These are phyloP conservation scores for Ommatoiulus sabulosus DNA, from an alignment of 2,888 invertebrate species.

Conservation along the genomic window DNA sequence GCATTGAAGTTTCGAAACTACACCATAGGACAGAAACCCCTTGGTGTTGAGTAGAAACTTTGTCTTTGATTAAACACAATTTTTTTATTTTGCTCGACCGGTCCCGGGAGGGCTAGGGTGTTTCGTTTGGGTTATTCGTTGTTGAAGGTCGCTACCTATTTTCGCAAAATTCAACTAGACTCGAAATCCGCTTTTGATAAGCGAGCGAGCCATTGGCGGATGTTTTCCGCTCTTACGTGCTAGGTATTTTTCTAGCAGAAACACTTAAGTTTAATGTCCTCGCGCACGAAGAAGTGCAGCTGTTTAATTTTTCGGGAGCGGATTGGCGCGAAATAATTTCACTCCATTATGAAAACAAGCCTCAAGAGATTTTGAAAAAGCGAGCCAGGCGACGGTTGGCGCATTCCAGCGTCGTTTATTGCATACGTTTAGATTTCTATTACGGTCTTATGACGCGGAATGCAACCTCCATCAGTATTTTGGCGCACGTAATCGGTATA, in stretches of 20 bases:
- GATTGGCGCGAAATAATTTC: constrained; percentile 7
- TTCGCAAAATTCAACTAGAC: no score
- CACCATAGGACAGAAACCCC: no score
- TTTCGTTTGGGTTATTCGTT: no score
- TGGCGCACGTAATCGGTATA: neutral
- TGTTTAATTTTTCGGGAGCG: neutral
- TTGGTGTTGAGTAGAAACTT: no score
- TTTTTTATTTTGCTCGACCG: no score
- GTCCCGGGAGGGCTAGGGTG: no score
- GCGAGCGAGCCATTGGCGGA: neutral
- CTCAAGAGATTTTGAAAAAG: neutral
- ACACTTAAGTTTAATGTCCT: neutral
- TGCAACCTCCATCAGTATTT: constrained; percentile 21
- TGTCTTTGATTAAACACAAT: no score
- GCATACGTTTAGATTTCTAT: constrained; percentile 36
- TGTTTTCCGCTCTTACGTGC: neutral
- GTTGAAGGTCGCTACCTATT: no score
- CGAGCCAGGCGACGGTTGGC: neutral
- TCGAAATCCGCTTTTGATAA: neutral
- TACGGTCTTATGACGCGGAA: constrained; percentile 36
- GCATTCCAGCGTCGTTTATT: constrained; percentile 43
- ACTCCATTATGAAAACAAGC: constrained; percentile 21
- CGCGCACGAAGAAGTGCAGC: neutral
- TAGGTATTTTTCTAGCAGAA: neutral
- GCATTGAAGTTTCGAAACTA: no score